These are phyloP conservation scores for Drosophila novamexicana DNA, from an alignment of 1,140 invertebrate genomes.

Conservation along the genomic window DNA sequence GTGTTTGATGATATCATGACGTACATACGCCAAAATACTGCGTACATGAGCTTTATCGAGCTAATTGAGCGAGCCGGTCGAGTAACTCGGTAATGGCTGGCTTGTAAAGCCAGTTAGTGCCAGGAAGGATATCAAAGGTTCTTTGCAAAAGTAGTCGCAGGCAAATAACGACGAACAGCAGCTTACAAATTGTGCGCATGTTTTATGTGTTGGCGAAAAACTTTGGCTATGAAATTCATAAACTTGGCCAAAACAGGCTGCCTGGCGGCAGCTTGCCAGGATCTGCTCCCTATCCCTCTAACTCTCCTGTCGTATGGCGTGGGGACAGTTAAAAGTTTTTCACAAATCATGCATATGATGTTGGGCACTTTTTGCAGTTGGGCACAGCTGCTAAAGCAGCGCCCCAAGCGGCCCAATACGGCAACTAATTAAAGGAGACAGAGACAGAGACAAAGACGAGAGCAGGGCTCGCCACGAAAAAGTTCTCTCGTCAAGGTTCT, in stretches of 20 bases:
- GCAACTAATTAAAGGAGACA: conserved; percentile 48
- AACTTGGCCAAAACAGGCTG: conserved; percentile 76
- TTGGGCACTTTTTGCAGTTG: conserved; percentile 53
- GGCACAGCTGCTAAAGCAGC: conserved; percentile 41
- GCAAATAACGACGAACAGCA: conserved; percentile 40
- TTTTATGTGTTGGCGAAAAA: conserved; percentile 65
- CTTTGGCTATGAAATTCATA: conserved; percentile 80
- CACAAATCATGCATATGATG: conserved; percentile 82
- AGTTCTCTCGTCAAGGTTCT: conserved; percentile 43
- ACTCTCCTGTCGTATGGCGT: neutral
- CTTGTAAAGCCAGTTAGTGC: conserved; percentile 49
- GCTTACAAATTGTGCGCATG: conserved; percentile 70
- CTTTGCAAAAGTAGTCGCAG: conserved; percentile 34
- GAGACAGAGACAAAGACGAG: conserved; percentile 3
- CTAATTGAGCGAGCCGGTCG: conserved; percentile 45
- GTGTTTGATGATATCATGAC: conserved; percentile 38
- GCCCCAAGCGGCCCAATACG: conserved; percentile 33
- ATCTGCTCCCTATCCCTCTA: neutral
- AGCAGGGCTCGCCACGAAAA: conserved; percentile 7
- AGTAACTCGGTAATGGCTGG: conserved; percentile 50
- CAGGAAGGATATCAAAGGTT: conserved; percentile 61
- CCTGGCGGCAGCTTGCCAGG: conserved; percentile 14
- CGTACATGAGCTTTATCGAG: conserved; percentile 40
- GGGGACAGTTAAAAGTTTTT: conserved; percentile 65
- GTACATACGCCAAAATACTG: conserved; percentile 12